Evolutionary conservation across 2,113 vertebrate species (phyloP).

Genomic region (Tichodroma muraria): DNA sequence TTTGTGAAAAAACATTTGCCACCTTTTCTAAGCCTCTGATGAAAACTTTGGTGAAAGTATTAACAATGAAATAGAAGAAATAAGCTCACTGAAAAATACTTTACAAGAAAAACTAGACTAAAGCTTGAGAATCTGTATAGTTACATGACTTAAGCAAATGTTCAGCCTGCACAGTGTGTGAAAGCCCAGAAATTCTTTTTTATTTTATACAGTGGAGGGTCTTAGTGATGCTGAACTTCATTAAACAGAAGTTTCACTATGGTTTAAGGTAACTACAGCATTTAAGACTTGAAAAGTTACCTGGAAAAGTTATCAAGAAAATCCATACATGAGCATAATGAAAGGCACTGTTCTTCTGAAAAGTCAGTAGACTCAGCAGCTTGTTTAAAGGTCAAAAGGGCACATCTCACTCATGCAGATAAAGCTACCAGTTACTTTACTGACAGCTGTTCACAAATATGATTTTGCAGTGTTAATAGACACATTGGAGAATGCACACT

Average conservation of each 20-base stretch:
- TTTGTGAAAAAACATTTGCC: background rate
- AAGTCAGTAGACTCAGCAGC: background rate
- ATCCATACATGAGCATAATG: background rate
- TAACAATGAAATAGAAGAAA: background rate
- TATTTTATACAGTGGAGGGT: background rate
- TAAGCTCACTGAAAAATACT: background rate
- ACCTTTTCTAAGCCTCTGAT: background rate
- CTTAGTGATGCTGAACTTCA: background rate
- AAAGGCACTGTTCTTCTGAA: background rate
- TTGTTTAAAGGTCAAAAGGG: background rate
- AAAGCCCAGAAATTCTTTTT: background rate
- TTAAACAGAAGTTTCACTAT: background rate
- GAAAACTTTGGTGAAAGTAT: background rate
- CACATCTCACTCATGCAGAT: background rate
- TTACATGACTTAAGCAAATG: background rate
- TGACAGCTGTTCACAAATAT: background rate
- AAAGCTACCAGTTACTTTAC: background rate
- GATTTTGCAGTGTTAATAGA: background rate
- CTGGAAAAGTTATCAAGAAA: background rate
- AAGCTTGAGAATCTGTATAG: background rate
- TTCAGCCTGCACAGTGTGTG: background rate
- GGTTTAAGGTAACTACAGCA: background rate
- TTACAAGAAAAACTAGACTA: background rate
- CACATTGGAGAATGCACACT: accelerated
- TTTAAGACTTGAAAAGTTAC: background rate